Conservation (phyloP, 1,140 invertebrate genomes). For the Campodea augens region DNA sequence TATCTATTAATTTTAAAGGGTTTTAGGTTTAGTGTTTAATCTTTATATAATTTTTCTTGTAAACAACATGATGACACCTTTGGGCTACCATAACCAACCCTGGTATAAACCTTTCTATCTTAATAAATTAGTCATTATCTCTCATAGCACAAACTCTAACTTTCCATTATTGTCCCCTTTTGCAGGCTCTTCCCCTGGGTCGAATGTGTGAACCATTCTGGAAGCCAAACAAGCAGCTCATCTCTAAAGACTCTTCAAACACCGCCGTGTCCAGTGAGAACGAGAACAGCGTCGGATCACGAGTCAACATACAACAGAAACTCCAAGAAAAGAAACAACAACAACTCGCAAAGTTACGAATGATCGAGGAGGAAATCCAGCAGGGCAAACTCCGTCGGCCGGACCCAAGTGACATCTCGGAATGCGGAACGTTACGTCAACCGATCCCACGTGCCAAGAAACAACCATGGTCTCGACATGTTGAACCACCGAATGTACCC, state of each 20-base stretch:
- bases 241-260: constrained; percentile 43
- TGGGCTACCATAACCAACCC: no score
- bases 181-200: constrained; percentile 8
- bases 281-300: constrained; percentile 49
- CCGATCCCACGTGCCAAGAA: constrained; percentile 29
- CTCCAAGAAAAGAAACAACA: constrained; percentile 74
- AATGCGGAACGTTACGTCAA: constrained; percentile 21
- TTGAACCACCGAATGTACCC: constrained; percentile 10
- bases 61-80: no score
- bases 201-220: constrained; percentile 47
- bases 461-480: constrained; percentile 27
- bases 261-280: constrained; percentile 37
- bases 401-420: constrained; percentile 22
- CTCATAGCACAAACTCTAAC: not conserved
- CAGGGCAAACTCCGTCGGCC: constrained; percentile 50
- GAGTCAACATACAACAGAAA: constrained; percentile 69
- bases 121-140: no score
- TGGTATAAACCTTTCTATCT: no score
- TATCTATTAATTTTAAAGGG: no score
- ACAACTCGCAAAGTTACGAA: constrained; percentile 55
- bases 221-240: no score
- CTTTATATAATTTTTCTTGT: no score
- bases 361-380: constrained; percentile 65
- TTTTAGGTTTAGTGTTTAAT: no score
- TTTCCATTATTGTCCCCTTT: not conserved